Base-by-base conservation (phyloP, 2,888 invertebrate species). In the Sarcophaga caerulescens region DNA sequence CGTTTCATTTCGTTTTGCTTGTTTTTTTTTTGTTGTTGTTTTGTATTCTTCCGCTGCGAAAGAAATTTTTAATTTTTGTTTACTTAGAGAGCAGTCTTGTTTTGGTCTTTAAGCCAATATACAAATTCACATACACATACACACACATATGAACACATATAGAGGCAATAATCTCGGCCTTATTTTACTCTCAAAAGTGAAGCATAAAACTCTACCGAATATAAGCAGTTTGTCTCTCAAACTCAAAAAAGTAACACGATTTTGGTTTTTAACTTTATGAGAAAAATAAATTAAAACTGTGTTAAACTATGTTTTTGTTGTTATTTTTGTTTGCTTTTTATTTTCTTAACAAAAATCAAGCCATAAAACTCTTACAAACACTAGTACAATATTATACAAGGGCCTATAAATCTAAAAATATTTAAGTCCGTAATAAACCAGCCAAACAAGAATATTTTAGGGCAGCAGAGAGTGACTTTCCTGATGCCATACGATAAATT, bases 51-150 rank as follows among this genome's bases (percentile, higher is more conserved):
- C 17, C 17, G 52, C 47, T 62, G 52, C 60, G 17, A 71, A 82
- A 68, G 71, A 78, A 82, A 74, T 77, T 57, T 69, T 81, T 73
- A 69, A 70, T 66, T 71, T 14, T 73, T 76, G 69, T 81, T 81
- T 78, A 85, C 44, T 12, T 69, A 79, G 78, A 69, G 84, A 66
- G 85, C 60, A 77, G 23, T 47, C 23, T 69, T 25, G 65, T 21
- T 71, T 35, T 80, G 52, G 76, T 47, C 14, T 66, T 80, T 45
- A 84, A 84, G 47, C 19, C 35, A 68, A 79, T 45, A 65, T 44
- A 35, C 25, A 62, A 11, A 77, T 73, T 10, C 35, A 35, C 35
- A 35, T 12, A 69, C 59, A 62, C 17, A 60, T 19, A 63, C 60
- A 85, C 57, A 70, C 75, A 57, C 60, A n/a, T n/a, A n/a, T n/a